Evolutionary conservation across 2,113 vertebrate genomes (phyloP), one percentile per base, ranked within the genome.

Genomic region (Callocephalon fimbriatum): DNA sequence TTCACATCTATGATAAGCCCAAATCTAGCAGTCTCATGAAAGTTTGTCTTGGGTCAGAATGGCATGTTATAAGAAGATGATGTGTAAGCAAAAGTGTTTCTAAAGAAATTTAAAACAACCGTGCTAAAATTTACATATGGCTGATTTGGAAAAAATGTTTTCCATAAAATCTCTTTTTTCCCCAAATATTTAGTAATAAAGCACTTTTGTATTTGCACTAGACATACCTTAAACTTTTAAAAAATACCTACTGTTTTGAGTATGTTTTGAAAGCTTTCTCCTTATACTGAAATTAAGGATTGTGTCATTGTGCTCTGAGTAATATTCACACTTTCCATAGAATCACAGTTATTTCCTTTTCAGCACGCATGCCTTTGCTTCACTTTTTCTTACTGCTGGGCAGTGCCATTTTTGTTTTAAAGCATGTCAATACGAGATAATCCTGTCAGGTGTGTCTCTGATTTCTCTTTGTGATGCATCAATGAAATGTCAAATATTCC

Each of bases 381-480:
- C 0, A 1, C n/a, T 82, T 86, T 81, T 91, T 77, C 65, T 85
- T 72, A 63, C 83, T 88, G 35, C 38, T 87, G 53, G 47, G 70
- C 51, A 68, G 59, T 63, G 40, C 72, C 3, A 0, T 59, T 93
- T 93, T 95, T 93, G 54, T 80, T 96, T 88, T 87, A 78, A 93
- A 84, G 65, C 61, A 47, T 58, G 95, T 95, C 65, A 86, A 72
- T 61, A 62, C 4, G 5, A 88, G 91, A 40, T 85, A 93, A 76
- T 88, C 82, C 87, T 90, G 91, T 83, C 62, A 93, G 65, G 94
- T 90, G 72, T 92, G 61, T 91, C 90, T 76, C 77, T 90, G 90
- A 42, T 83, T 94, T 72, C 32, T 71, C 87, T 81, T 72, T 66
- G 42, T 93, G 73, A 47, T 88, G 47, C 70, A 66, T 88, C 91